These are phyloP conservation scores for Apostichopus parvimensis DNA, from an alignment of 35 echinoderm and acorn worm species.

Conservation along the genomic window DNA sequence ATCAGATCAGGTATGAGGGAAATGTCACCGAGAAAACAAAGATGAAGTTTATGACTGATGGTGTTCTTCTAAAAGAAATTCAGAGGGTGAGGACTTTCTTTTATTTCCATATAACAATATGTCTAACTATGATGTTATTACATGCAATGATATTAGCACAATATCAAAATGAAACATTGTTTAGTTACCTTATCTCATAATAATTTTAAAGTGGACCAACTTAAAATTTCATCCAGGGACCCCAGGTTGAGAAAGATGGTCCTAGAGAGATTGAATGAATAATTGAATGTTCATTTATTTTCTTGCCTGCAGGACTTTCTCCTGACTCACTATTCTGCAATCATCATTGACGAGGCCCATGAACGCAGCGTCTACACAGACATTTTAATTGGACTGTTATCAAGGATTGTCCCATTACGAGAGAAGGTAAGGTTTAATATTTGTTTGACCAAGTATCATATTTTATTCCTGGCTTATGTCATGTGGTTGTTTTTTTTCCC, in stretches of 20 bases:
- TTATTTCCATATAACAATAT: neutral
- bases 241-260: no score
- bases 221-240: no score
- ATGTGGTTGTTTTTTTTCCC: neutral
- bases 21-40: conserved; percentile 90
- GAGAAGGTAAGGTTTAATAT: conserved; percentile 67
- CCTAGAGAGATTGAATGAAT: no score
- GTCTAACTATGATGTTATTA: no score
- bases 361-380: conserved; percentile 98
- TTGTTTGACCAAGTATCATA: no score
- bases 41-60: conserved; percentile 99
- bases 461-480: neutral
- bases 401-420: conserved; percentile 97
- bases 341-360: conserved; percentile 98
- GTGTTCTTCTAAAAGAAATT: conserved; percentile 96
- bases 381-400: conserved; percentile 95
- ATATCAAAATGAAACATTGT: no score
- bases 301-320: conserved; percentile 87
- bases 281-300: neutral
- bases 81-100: conserved; percentile 70
- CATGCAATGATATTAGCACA: no score
- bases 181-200: no score
- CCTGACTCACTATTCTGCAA: conserved; percentile 80
- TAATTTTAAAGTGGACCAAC: no score
- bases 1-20: conserved; percentile 97